Base-by-base conservation (phyloP, 1,140 invertebrate species). In the Drosophila azteca region DNA sequence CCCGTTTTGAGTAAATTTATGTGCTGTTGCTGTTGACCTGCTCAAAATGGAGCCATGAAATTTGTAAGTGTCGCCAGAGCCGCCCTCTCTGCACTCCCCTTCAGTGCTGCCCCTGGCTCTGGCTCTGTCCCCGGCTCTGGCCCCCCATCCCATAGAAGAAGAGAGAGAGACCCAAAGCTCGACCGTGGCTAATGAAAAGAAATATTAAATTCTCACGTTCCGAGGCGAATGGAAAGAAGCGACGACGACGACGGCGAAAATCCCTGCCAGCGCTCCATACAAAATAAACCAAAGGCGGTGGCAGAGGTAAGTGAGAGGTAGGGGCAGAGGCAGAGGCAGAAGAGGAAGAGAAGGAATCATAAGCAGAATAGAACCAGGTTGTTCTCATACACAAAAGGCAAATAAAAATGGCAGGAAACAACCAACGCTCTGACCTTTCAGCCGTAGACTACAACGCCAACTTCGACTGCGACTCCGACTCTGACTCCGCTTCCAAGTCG, bases 131-230 rank as follows among this genome's bases (percentile, higher is more conserved):
- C 17, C 17, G 1, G n/a, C n/a, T n/a, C n/a, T n/a, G n/a, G n/a
- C n/a, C 24, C 3, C 4, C 24, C 52, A 48, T 51, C 54, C 48
- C 43, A 22, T 46, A 5, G 26, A 13, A 8, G 35, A 13, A 3
- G 35, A 13, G 13, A 22, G 31, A 41, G 24, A 52, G 22, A 9
- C 58, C 26, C 58, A 29, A 31, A 41, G 46, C 75, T 61, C 44
- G 52, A 85, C 74, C 82, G 68, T 79, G 71, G 83, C 83, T 87
- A 87, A 87, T 87, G 83, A 87, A 87, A 88, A 87, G 83, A 87
- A 87, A 87, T 87, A 87, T 87, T 87, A 87, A 87, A 87, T 87
- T 87, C 83, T 87, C 83, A 87, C 83, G 83, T 87, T 87, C 79
- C 70, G 68, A 75, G 65, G 53, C 66, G 76, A 63, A 63, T 60